A percentile compares a stretch with the other conserved stretches of the same genome.
Evolutionary conservation across 2,888 invertebrate genomes (phyloP).

Genomic region (Diarsia brunnea): DNA sequence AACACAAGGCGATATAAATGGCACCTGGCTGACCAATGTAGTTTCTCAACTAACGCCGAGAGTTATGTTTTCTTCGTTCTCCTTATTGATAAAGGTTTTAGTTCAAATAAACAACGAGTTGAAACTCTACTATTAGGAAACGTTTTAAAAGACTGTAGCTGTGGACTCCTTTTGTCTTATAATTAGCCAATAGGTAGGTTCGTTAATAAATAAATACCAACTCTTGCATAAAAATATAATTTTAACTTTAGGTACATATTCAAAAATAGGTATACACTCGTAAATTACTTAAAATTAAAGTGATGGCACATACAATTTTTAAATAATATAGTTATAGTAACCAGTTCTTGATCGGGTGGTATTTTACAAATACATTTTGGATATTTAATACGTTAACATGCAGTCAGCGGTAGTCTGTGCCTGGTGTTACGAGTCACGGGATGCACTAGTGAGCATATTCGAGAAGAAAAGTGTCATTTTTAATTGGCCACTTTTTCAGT

Average conservation of each 20-base stretch:
- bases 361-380: slow-evolving; percentile 30
- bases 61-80: slow-evolving; percentile 35
- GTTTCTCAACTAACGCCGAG: slow-evolving; percentile 22
- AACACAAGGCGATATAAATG: slow-evolving; percentile 41
- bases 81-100: slow-evolving; percentile 5
- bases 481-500: background rate
- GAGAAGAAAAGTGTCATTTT: slow-evolving; percentile 25
- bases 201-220: background rate
- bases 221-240: slow-evolving; percentile 41
- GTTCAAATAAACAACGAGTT: slow-evolving; percentile 21
- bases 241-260: slow-evolving; percentile 44
- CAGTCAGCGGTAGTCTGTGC: background rate
- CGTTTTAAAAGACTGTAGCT: background rate
- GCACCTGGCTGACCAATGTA: slow-evolving; percentile 31
- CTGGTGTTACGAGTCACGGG: background rate
- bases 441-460: slow-evolving; percentile 26
- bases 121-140: background rate
- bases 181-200: background rate
- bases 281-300: slow-evolving; percentile 55
- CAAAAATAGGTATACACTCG: slow-evolving; percentile 45
- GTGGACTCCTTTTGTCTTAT: background rate
- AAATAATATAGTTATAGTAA: slow-evolving; percentile 43
- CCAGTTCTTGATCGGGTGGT: slow-evolving; percentile 34
- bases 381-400: slow-evolving; percentile 7
- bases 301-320: slow-evolving; percentile 61